These are phyloP conservation scores for Spinibarbus caldwelli DNA, from an alignment of 2,797 vertebrate genomes.

Conservation along the genomic window DNA sequence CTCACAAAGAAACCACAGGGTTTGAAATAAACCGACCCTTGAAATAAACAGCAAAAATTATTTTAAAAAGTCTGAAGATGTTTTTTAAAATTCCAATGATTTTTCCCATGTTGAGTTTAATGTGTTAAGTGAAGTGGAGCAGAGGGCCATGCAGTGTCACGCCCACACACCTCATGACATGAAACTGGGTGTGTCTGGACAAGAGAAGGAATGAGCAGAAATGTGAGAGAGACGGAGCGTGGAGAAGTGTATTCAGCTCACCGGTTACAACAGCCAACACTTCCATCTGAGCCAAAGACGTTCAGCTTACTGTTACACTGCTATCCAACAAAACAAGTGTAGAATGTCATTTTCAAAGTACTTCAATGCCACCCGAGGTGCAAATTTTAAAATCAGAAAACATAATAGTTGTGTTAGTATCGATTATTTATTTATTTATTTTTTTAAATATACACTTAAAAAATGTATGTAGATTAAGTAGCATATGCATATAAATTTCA, in stretches of 20 bases:
- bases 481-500: background rate
- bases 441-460: too few relatives aligned
- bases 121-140: conserved; percentile 1
- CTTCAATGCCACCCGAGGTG: background rate
- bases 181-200: conserved; percentile 34
- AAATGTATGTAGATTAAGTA: background rate
- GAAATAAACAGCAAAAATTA: background rate
- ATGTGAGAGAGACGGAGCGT: conserved; percentile 5
- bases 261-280: background rate
- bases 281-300: conserved; percentile 9
- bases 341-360: background rate
- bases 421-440: too few relatives aligned
- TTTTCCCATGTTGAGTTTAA: background rate
- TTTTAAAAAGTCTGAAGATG: background rate
- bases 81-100: background rate
- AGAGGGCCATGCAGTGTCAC: background rate
- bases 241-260: conserved; percentile 4
- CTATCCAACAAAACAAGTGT: background rate
- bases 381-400: background rate
- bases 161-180: conserved; percentile 40
- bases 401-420: background rate
- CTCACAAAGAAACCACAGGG: background rate
- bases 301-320: conserved; percentile 1
- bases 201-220: conserved; percentile 32
- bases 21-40: too few relatives aligned